These are phyloP conservation scores for Halcyon leucocephala DNA, from an alignment of 2,797 vertebrate species.

Conservation along the genomic window DNA sequence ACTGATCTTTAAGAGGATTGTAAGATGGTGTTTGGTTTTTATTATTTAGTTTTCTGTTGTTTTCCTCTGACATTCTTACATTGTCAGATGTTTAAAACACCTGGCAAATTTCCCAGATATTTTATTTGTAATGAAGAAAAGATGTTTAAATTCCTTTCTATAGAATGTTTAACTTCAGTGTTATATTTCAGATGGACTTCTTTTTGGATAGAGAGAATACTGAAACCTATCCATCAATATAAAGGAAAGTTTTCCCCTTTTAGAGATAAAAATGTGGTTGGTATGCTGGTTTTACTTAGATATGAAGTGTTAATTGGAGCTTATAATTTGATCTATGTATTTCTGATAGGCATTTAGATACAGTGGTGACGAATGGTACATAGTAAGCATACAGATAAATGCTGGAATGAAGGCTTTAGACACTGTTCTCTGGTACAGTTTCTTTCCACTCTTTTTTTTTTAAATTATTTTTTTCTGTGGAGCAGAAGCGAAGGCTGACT, in stretches of 20 bases:
- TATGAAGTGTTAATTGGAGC: not conserved
- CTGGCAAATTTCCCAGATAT: not conserved
- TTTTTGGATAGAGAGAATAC: not conserved
- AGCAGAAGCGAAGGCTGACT: not conserved
- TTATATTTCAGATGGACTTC: not conserved
- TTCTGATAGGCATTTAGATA: not conserved
- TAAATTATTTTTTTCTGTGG: not conserved
- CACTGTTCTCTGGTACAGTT: not conserved
- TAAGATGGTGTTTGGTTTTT: not conserved
- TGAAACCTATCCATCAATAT: not conserved
- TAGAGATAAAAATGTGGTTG: not conserved
- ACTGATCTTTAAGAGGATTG: not conserved
- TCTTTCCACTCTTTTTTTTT: not conserved
- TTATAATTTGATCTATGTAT: not conserved
- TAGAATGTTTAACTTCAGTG: not conserved
- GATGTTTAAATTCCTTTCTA: not conserved
- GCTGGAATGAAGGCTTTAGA: not conserved
- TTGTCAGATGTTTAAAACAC: not conserved
- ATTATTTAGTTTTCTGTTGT: accelerated
- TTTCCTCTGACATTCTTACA: not conserved
- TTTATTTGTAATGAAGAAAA: not conserved
- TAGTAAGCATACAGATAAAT: not conserved
- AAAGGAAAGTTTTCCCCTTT: not conserved
- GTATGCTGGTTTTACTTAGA: not conserved
- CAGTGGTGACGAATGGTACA: not conserved